These are phyloP conservation scores for Zosterops borbonicus DNA, from an alignment of 2,113 vertebrate species.

Conservation along the genomic window DNA sequence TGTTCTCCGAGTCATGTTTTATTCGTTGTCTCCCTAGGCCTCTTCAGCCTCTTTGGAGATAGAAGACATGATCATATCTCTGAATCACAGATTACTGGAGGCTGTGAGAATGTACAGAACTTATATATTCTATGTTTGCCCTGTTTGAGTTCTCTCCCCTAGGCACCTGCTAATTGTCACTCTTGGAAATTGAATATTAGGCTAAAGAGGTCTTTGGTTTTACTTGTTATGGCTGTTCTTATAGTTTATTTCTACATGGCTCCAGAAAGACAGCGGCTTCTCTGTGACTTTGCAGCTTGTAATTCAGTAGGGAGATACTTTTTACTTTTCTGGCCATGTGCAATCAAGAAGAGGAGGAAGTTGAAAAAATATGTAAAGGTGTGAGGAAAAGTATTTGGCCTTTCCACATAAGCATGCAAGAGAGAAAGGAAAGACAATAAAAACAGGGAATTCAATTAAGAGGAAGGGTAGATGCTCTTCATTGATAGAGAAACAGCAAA, in stretches of 20 bases:
- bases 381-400: background rate
- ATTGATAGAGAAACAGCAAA: background rate
- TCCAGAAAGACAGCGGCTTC: background rate
- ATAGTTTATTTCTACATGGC: background rate
- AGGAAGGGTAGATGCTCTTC: background rate
- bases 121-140: background rate
- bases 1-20: background rate
- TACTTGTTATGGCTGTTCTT: background rate
- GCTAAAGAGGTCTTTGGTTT: background rate
- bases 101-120: background rate
- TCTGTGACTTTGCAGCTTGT: background rate
- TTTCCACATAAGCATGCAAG: background rate
- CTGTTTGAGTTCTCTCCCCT: background rate
- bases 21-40: background rate
- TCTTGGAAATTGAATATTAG: background rate
- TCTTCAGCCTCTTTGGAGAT: background rate
- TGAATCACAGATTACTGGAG: background rate
- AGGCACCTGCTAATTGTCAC: background rate
- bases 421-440: background rate
- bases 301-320: background rate
- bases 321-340: background rate
- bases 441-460: background rate
- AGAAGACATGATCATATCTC: background rate
- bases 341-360: background rate
- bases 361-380: background rate